Evolutionary conservation across 2,888 invertebrate species (phyloP).

Genomic region (Dendrolimus pini): DNA sequence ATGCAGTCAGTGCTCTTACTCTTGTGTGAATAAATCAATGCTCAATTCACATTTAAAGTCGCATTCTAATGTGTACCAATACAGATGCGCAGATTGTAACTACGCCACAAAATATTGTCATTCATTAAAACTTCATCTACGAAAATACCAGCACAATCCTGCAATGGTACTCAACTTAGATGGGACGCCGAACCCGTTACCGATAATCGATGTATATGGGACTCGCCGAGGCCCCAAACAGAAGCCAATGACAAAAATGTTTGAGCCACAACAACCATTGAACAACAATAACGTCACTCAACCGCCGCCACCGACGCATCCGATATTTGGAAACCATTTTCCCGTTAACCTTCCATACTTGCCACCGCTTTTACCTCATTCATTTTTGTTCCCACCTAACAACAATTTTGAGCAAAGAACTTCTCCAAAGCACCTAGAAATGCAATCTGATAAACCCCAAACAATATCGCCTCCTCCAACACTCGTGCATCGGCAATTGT

Average conservation of each 20-base stretch:
- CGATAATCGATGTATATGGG: conserved; percentile 94
- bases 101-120: conserved; percentile 99
- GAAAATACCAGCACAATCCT: conserved; percentile 94
- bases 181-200: conserved; percentile 90
- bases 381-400: conserved; percentile 69
- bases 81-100: conserved; percentile 93
- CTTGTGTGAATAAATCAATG: conserved; percentile 99
- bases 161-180: conserved; percentile 93
- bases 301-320: conserved; percentile 45
- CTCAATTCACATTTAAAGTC: conserved; percentile 98
- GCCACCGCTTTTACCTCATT: conserved; percentile 63
- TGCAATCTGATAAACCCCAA: conserved; percentile 33
- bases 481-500: conserved; percentile 54
- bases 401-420: conserved; percentile 56
- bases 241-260: conserved; percentile 55
- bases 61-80: conserved; percentile 94
- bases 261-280: conserved; percentile 40
- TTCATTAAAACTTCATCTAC: conserved; percentile 94
- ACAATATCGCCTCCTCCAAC: conserved; percentile 45
- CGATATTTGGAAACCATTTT: conserved; percentile 61
- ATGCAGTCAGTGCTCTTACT: conserved; percentile 91
- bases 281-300: conserved; percentile 32
- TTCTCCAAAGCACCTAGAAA: conserved; percentile 42
- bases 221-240: conserved; percentile 91
- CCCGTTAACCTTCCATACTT: conserved; percentile 64